Conservation (phyloP, 1,140 invertebrate species). For the Nasonia vitripennis region DNA sequence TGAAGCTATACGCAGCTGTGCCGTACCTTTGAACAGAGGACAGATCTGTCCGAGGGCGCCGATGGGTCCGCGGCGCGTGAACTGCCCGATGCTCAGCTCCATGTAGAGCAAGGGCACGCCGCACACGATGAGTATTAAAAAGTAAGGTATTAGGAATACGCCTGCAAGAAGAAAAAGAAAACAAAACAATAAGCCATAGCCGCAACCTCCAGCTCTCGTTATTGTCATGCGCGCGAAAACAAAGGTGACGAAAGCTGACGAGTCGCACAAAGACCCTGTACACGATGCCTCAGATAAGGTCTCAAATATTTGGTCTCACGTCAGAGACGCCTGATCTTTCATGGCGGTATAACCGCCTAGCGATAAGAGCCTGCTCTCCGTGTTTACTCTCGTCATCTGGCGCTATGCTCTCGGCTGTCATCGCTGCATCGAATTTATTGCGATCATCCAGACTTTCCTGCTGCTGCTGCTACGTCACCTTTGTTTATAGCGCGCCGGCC, state of each 20-base stretch:
- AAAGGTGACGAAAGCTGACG: neutral
- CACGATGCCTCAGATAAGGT: neutral
- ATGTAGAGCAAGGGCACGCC: conserved; percentile 89
- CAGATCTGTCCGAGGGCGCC: conserved; percentile 89
- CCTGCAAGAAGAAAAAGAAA: conserved; percentile 73
- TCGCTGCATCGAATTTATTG: neutral
- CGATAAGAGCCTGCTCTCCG: neutral
- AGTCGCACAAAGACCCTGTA: neutral
- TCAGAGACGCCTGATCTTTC: neutral
- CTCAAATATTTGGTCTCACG: neutral
- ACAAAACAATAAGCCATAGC: neutral
- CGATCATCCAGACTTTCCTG: neutral
- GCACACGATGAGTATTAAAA: conserved; percentile 86
- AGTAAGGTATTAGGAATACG: conserved; percentile 89
- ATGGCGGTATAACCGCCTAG: neutral
- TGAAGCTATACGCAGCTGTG: neutral
- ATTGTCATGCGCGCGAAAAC: neutral
- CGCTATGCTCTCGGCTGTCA: neutral
- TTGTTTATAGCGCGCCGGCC: neutral
- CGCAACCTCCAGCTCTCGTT: neutral
- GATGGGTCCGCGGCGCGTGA: conserved; percentile 87
- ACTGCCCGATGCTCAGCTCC: conserved; percentile 89
- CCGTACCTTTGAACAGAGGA: conserved; percentile 88
- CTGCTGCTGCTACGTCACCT: neutral
- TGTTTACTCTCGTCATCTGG: neutral